Base-by-base conservation (phyloP, 2,888 invertebrate species). In the Laspeyria flexula region DNA sequence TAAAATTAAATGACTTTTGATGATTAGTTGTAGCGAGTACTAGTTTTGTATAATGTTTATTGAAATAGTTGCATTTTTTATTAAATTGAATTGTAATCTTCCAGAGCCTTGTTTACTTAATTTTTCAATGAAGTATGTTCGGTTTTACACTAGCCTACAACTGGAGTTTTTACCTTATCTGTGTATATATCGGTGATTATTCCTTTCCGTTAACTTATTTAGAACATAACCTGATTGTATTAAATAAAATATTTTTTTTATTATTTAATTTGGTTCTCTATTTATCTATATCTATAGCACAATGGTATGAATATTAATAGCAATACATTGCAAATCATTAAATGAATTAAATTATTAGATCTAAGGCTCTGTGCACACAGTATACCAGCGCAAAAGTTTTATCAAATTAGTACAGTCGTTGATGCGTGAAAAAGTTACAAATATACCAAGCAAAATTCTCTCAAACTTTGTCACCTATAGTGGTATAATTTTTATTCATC, bases 201-300 rank as follows among this genome's bases (percentile, higher is more conserved):
- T 57, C 51, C 57, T 54, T 55, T 29, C 30, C 61, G 38, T 55
- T 18, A 34, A 21, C 41, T 38, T 11, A 46, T 35, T 33, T 47
- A 30, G 40, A 31, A n/a, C 18, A 10, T 43, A 46, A 40, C 40
- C 34, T 55, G 43, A 55, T 52, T 61, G 39, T 53, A 51, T 49
- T 55, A 57, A 37, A 55, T 55, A 38, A 51, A 55, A 55, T 57
- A 60, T 64, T 6, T 60, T 58, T 54, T 52, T 45, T 49, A 53
- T 11, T 43, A 11, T 43, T 11, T 13, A 38, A 16, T 7, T 29
- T 27, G 16, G 15, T 12, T 37, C 2, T 21, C 1, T 10, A 2
- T 15, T 15, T 15, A 33, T 15, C 7, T 1, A 13, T 9, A 18
- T 3, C 3, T 11, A 2, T 34, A 34, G 34, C 16, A 18, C 16